Conservation (phyloP, 2,888 invertebrate species). For the Ceriagrion tenellum region DNA sequence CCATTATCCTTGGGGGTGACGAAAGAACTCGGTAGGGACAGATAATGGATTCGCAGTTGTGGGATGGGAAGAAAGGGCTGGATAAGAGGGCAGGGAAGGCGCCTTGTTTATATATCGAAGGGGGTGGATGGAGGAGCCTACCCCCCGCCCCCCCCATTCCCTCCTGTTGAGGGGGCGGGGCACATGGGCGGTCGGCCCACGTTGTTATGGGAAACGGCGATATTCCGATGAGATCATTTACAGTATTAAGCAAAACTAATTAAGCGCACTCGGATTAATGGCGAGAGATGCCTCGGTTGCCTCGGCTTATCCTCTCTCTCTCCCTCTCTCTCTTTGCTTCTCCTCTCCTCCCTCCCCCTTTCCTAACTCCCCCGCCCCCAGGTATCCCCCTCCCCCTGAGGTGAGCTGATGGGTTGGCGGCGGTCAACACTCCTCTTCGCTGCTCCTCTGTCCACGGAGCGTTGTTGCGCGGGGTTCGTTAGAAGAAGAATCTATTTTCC, state of each 20-base stretch:
- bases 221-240: constrained; percentile 67
- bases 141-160: no score
- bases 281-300: constrained; percentile 36
- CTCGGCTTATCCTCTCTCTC: not conserved
- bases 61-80: not conserved
- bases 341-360: not conserved
- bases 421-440: no score
- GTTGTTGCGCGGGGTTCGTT: no score
- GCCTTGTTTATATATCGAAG: not conserved
- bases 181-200: not conserved
- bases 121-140: not conserved
- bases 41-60: no score
- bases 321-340: not conserved
- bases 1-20: no score
- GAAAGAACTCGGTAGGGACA: no score
- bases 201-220: constrained; percentile 17
- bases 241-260: constrained; percentile 71
- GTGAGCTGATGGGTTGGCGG: not conserved
- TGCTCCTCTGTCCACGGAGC: no score
- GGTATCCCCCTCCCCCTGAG: not conserved
- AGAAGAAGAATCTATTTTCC: no score
- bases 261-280: constrained; percentile 71
- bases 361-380: not conserved
- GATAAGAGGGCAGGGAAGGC: not conserved
- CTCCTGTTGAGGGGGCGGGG: not conserved